Evolutionary conservation across 1,140 invertebrate species (phyloP).

Genomic region (Pissodes strobi): DNA sequence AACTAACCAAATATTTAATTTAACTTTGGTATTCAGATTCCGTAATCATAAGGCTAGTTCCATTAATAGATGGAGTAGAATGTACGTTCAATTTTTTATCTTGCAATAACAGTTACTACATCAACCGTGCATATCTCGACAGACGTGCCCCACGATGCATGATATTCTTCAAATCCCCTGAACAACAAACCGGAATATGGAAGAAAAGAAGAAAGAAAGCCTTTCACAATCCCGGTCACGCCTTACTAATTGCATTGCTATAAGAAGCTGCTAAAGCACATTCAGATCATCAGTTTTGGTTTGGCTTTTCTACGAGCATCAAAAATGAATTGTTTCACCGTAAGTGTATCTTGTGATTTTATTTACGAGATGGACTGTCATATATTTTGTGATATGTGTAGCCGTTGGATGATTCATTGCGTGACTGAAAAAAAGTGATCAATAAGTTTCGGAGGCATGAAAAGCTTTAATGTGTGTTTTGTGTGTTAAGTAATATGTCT

Average conservation of each 20-base stretch:
- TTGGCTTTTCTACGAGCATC: slow-evolving; percentile 16
- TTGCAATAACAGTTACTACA: too few relatives aligned
- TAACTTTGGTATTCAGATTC: too few relatives aligned
- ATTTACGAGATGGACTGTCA: not conserved
- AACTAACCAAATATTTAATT: too few relatives aligned
- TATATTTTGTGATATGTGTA: not conserved
- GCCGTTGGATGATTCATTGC: not conserved
- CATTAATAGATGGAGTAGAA: too few relatives aligned
- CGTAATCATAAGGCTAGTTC: too few relatives aligned
- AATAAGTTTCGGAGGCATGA: too few relatives aligned
- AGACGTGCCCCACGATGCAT: slow-evolving; percentile 9
- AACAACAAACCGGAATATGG: slow-evolving; percentile 24
- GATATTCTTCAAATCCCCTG: slow-evolving; percentile 4
- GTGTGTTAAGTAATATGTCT: too few relatives aligned
- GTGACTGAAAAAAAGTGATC: too few relatives aligned
- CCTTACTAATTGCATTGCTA: slow-evolving; percentile 26
- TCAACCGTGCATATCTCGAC: not conserved
- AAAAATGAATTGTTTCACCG: slow-evolving; percentile 20
- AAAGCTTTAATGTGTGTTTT: too few relatives aligned
- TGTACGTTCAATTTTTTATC: too few relatives aligned
- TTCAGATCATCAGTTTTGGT: slow-evolving; percentile 33
- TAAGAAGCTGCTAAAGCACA: slow-evolving; percentile 24
- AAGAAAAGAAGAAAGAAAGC: slow-evolving; percentile 34
- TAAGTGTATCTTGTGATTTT: slow-evolving; percentile 18
- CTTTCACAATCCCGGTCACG: slow-evolving; percentile 37